Base-by-base conservation (phyloP, 2,888 invertebrate species). In the Neuroscelio doddi region DNA sequence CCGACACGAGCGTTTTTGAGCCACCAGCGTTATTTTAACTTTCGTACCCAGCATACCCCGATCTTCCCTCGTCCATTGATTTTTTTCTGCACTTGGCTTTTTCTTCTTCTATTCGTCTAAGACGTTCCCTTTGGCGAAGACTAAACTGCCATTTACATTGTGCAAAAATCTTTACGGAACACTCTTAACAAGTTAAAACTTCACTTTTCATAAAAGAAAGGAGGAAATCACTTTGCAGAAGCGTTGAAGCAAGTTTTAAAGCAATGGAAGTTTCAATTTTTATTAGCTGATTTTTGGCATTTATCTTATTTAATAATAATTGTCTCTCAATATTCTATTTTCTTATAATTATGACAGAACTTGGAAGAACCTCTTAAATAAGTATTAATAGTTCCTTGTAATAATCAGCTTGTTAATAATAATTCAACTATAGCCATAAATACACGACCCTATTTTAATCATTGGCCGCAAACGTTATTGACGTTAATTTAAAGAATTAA, bases 101-200 rank as follows among this genome's bases (percentile, higher is more conserved):
- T 26, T 52, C 47, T 61, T 50, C 38, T 34, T 26, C 38, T 21
- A 16, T 27, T 14, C 36, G 29, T 41, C 55, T 52, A 34, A 41
- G 32, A 24, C 47, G 30, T 39, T 62, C 46, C 44, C 34, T 30
- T 34, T 55, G 44, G 49, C 57, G 30, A 27, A 39, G 53, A 58
- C 64, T 57, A 69, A 72, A 63, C 58, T 65, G 61, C 52, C 68
- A 50, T 69, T 64, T 72, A 71, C 70, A 70, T 64, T 66, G 64
- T 64, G 63, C 46, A 69, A 56, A 44, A 70, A 63, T 71, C 69
- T 73, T 72, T 69, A 58, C 59, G 62, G 65, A 66, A 49, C 66
- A 64, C 57, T 69, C 71, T 71, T 73, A 73, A 74, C 74, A 71
- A 72, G 69, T 58, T 65, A 42, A 71, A 72, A 74, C 69, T 71